These are phyloP conservation scores for Brachionus calyciflorus DNA, from an alignment of 1,140 invertebrate species.

Conservation along the genomic window DNA sequence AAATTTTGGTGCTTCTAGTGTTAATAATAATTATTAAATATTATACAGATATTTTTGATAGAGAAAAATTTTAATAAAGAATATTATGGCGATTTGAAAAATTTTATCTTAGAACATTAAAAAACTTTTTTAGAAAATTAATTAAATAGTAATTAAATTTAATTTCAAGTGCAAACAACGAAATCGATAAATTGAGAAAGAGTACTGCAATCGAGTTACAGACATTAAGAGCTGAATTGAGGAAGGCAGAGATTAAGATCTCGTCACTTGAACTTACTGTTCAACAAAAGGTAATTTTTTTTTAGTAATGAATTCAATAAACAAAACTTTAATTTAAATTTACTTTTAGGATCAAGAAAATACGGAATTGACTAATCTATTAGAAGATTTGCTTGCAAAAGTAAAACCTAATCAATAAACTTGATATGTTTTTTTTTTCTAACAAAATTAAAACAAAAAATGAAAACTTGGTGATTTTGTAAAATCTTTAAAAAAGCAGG, in stretches of 20 bases:
- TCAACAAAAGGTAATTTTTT: slow-evolving; percentile 23
- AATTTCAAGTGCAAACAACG: slow-evolving; percentile 35
- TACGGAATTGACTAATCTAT: slow-evolving; percentile 38
- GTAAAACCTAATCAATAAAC: slow-evolving; percentile 3
- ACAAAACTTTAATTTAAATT: background rate
- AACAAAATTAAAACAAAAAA: background rate
- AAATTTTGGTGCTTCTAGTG: too few species aligned
- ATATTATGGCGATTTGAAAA: too few species aligned
- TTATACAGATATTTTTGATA: too few species aligned
- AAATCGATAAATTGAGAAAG: slow-evolving; percentile 45
- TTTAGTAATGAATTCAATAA: background rate
- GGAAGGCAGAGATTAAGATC: slow-evolving; percentile 18
- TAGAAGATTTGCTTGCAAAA: slow-evolving; percentile 29
- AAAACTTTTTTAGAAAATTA: background rate
- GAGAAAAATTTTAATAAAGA: too few species aligned
- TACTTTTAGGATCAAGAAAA: slow-evolving; percentile 39
- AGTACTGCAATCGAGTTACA: slow-evolving; percentile 11
- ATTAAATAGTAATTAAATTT: background rate
- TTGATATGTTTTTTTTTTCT: too few species aligned
- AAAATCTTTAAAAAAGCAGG: too few species aligned
- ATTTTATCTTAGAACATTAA: too few species aligned
- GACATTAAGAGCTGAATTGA: slow-evolving; percentile 20
- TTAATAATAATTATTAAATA: too few species aligned
- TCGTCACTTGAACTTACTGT: slow-evolving; percentile 24
- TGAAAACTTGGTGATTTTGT: too few species aligned